Base-by-base conservation (phyloP, 2,888 invertebrate species). In the Epirrhoe alternata region DNA sequence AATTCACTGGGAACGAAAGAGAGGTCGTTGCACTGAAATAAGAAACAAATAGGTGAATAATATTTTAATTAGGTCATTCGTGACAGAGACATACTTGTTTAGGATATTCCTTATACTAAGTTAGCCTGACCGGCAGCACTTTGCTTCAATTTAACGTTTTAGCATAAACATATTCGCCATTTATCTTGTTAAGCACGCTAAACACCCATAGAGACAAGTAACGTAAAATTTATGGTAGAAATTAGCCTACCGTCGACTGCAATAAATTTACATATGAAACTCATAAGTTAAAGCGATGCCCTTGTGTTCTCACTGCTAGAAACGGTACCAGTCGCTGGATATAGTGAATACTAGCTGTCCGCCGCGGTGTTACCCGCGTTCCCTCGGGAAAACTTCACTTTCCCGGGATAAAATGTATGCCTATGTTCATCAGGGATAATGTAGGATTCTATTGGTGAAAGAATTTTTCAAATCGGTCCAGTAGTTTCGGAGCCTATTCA, bases 211-310 rank as follows among this genome's bases (percentile, higher is more conserved):
- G 83, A 86, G 87, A 87, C 89, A 86, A 84, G 86, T 84, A 84
- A 86, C 77, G 80, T 76, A 70, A 83, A 90, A 92, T 92, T 91
- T 92, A 91, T 90, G 79, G 84, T 76, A 72, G 83, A 92, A 91
- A 92, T 92, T 91, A 91, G 89, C 86, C 77, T 76, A 77, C 82
- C 86, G 86, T 86, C 78, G 86, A 85, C 85, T 88, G 87, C 87
- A 83, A 91, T 92, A 91, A 89, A 92, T 92, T 91, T 89, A 87
- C 90, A 90, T 92, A 88, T 85, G 88, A 90, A 90, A 88, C 86
- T 89, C 90, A 86, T 90, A 89, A 86, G 86, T 89, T 88, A 84
- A 86, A 87, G 85, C 66, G 69, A 69, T 72, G 74, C 81, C 83
- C 81, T 84, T 80, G 74, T 78, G 76, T 78, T 62, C 57, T 57